Evolutionary conservation across 2,888 invertebrate genomes (phyloP).

Genomic region (Scaeva pyrastri): DNA sequence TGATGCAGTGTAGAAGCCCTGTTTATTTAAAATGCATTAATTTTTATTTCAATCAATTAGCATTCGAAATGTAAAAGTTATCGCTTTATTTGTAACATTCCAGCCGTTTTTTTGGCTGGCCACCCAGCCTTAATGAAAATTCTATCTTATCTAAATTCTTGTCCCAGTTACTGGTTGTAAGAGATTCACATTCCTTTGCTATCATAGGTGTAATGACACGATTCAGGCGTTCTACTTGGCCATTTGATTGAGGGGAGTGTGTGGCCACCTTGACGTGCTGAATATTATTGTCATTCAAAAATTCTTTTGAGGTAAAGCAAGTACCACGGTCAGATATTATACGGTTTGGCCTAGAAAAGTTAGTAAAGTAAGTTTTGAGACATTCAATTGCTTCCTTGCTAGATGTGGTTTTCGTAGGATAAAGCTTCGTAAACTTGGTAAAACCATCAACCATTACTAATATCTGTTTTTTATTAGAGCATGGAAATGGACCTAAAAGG

Average conservation of each 20-base stretch:
- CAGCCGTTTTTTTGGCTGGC: too few relatives aligned
- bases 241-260: conserved; percentile 49
- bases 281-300: not conserved
- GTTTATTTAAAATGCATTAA: too few relatives aligned
- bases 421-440: conserved; percentile 42
- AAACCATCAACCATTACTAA: conserved; percentile 39
- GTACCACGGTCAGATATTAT: too few relatives aligned
- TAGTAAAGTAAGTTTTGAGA: not conserved
- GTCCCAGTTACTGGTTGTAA: conserved; percentile 37
- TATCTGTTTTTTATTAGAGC: not conserved
- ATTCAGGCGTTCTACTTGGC: conserved; percentile 43
- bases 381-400: not conserved
- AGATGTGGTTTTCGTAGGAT: conserved; percentile 27
- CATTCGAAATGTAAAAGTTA: too few relatives aligned
- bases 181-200: conserved; percentile 36
- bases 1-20: too few relatives aligned
- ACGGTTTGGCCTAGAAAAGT: not conserved
- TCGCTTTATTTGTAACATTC: too few relatives aligned
- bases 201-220: conserved; percentile 46
- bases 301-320: not conserved
- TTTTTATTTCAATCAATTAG: too few relatives aligned
- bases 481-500: not conserved
- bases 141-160: conserved; percentile 69
- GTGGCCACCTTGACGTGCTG: not conserved
- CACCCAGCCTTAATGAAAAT: too few relatives aligned